Conservation (phyloP, 2,888 invertebrate genomes). For the Malthinus flaveolus region DNA sequence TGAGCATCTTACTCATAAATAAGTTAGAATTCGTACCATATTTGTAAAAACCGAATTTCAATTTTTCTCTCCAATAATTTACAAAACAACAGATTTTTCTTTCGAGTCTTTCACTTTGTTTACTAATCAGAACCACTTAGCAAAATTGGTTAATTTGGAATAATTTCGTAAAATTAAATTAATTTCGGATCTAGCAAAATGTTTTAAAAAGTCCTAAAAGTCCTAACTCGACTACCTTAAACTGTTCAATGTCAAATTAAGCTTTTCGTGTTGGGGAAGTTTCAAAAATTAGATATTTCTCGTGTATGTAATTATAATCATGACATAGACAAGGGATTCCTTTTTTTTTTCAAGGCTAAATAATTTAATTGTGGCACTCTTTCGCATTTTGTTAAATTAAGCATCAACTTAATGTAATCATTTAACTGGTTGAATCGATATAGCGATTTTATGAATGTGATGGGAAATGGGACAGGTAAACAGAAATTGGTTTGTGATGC, state of each 20-base stretch:
- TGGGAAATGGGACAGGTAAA: conserved; percentile 35
- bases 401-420: neutral
- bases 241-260: conserved; percentile 6
- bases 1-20: no score
- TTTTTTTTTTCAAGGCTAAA: conserved; percentile 6
- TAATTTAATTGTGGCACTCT: neutral
- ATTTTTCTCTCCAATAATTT: no score
- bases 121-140: no score
- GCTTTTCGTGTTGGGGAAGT: conserved; percentile 1
- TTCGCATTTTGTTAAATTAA: neutral
- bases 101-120: no score
- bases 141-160: no score
- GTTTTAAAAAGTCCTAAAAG: neutral
- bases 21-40: no score
- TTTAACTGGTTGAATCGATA: conserved; percentile 2
- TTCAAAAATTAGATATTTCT: conserved; percentile 10
- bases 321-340: conserved; percentile 8
- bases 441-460: conserved; percentile 22
- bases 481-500: conserved; percentile 37
- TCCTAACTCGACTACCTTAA: conserved; percentile 2
- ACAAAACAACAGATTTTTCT: no score
- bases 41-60: no score
- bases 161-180: neutral
- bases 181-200: neutral
- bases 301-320: conserved; percentile 8